Evolutionary conservation across 2,888 invertebrate genomes (phyloP).

Genomic region (Exephanes ischioxanthus): DNA sequence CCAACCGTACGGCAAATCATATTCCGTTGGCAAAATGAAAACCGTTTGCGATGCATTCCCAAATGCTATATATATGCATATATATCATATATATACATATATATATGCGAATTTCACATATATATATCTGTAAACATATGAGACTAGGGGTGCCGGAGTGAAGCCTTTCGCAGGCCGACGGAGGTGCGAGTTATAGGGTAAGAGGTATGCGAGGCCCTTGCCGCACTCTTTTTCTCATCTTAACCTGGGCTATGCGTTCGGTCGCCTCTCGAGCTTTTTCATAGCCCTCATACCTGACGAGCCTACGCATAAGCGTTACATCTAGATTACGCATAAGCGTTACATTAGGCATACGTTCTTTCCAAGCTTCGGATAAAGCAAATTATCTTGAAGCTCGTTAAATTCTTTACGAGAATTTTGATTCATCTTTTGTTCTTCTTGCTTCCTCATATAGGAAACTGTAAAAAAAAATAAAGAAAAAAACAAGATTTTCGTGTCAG

Average conservation of each 20-base stretch:
- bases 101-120: neutral
- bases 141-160: neutral
- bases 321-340: neutral
- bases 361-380: neutral
- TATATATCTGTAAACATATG: neutral
- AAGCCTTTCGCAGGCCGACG: neutral
- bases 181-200: neutral
- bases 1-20: conserved; percentile 78
- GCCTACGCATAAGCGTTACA: neutral
- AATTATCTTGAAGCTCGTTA: neutral
- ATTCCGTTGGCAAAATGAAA: conserved; percentile 80
- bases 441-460: too few species aligned
- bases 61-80: conserved; percentile 50
- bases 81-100: neutral
- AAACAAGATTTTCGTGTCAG: too few species aligned
- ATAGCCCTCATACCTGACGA: neutral
- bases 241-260: neutral
- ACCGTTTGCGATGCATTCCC: conserved; percentile 71
- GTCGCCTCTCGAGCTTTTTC: neutral
- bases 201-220: neutral
- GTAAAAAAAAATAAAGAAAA: too few species aligned
- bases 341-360: neutral
- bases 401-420: neutral
- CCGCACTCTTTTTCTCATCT: neutral
- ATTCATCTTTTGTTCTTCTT: too few species aligned